These are phyloP conservation scores for Tetragnatha versicolor DNA, from an alignment of 1,140 invertebrate species.

Conservation along the genomic window DNA sequence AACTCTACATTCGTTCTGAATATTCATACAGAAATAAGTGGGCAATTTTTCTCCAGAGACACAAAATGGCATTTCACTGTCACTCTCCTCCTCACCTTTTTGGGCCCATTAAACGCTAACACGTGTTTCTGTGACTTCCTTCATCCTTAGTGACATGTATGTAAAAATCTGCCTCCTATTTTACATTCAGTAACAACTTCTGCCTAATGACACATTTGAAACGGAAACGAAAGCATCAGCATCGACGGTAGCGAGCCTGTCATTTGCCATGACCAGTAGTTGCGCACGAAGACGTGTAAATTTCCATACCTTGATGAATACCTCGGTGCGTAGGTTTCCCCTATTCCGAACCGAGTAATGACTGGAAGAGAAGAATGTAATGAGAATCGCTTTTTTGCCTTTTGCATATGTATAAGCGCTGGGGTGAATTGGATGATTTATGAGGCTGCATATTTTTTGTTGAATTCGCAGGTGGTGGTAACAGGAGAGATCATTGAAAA, in stretches of 20 bases:
- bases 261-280: not conserved
- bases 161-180: not conserved
- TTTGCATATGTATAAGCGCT: not conserved
- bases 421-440: slow-evolving; percentile 17
- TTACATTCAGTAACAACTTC: slow-evolving; percentile 6
- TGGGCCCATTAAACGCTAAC: too few species aligned
- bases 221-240: not conserved
- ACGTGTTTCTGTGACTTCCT: too few species aligned
- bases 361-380: not conserved
- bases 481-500: too few species aligned
- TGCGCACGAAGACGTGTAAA: not conserved
- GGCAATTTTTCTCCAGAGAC: too few species aligned
- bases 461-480: slow-evolving; percentile 2
- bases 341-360: not conserved
- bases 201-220: not conserved
- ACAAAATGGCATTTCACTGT: too few species aligned
- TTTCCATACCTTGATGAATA: not conserved
- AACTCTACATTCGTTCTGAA: too few species aligned
- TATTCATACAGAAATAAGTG: too few species aligned
- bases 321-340: too few species aligned
- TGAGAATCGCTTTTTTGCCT: not conserved
- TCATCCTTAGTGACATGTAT: too few species aligned
- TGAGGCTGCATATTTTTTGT: not conserved
- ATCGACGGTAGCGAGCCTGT: not conserved
- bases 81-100: too few species aligned